Conservation (phyloP, 2,888 invertebrate genomes). For the Unio pictorum region DNA sequence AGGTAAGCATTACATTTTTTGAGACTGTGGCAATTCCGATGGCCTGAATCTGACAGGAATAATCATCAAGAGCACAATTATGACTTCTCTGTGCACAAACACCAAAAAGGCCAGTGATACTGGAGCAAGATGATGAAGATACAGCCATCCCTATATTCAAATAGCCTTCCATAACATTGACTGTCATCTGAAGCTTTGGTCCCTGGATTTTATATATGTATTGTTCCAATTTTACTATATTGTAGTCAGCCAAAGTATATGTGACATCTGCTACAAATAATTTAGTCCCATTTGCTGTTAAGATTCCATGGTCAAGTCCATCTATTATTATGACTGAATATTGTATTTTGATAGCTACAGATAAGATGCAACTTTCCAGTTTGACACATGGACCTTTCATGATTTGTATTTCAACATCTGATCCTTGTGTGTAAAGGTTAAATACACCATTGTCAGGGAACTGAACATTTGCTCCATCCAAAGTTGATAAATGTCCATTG, state of each 20-base stretch:
- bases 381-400: constrained; percentile 19
- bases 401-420: constrained; percentile 17
- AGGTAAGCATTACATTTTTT: background rate
- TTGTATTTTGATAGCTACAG: constrained; percentile 16
- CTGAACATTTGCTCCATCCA: constrained; percentile 46
- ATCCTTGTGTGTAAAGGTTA: constrained; percentile 7
- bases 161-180: constrained; percentile 23
- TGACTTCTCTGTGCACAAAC: too few species aligned
- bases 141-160: constrained; percentile 11
- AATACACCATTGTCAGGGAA: constrained; percentile 20
- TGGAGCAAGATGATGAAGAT: too few species aligned
- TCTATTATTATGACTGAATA: constrained; percentile 9
- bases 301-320: constrained; percentile 5
- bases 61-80: too few species aligned
- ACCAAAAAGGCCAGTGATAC: too few species aligned
- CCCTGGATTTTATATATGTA: constrained; percentile 17
- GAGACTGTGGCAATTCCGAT: background rate
- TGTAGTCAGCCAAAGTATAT: constrained; percentile 3
- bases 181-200: constrained; percentile 5
- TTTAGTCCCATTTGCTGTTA: constrained; percentile 12
- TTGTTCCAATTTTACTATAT: constrained; percentile 18
- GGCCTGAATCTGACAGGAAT: too few species aligned
- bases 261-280: constrained; percentile 2
- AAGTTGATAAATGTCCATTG: constrained; percentile 36
- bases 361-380: constrained; percentile 19